Conservation (phyloP, 2,113 vertebrate species). For the Lipotes vexillifer region DNA sequence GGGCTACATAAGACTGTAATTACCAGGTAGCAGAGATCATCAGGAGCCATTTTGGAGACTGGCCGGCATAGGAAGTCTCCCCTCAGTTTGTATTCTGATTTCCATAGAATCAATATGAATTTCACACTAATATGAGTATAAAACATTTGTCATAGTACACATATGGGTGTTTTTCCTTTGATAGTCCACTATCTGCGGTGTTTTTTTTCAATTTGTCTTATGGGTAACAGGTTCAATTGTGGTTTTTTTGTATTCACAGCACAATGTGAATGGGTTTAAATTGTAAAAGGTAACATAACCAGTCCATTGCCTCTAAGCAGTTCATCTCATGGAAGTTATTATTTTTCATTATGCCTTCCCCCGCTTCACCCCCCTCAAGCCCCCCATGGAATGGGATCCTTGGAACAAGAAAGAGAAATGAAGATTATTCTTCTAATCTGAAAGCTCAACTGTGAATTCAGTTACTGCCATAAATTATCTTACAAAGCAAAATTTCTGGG, state of each 20-base stretch:
- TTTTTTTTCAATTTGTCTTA: not conserved
- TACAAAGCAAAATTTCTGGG: not conserved
- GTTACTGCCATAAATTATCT: not conserved
- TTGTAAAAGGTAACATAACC: not conserved
- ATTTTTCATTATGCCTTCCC: not conserved
- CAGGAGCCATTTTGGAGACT: not conserved
- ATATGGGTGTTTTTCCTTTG: not conserved
- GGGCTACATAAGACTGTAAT: not conserved
- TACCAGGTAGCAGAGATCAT: not conserved
- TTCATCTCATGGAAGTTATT: not conserved
- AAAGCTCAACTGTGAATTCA: constrained; percentile 7
- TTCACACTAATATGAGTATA: not conserved
- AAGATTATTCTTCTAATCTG: not conserved
- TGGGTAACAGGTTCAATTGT: not conserved
- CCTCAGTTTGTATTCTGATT: not conserved
- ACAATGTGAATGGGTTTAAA: not conserved
- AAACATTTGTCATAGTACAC: not conserved
- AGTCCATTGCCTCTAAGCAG: not conserved
- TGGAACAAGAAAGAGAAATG: not conserved
- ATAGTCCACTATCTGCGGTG: not conserved
- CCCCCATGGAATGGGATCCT: not conserved
- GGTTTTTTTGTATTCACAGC: not conserved
- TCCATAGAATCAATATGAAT: not conserved
- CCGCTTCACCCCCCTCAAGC: too few relatives aligned
- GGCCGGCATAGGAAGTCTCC: not conserved